Evolutionary conservation across 1,140 invertebrate genomes (phyloP).

Genomic region (Acromyrmex charruanus): DNA sequence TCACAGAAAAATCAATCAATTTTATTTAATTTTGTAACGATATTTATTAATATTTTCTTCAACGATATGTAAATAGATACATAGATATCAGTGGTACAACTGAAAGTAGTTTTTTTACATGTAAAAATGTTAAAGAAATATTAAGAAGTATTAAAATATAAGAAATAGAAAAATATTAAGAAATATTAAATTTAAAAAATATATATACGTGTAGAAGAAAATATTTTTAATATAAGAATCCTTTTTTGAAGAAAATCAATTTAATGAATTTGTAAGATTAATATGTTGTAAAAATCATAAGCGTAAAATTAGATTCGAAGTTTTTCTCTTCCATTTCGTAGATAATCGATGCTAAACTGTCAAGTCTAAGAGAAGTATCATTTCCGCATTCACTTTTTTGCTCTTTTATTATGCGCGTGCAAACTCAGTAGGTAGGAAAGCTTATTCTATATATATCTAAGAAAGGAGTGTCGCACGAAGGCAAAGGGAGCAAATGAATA

Average conservation of each 20-base stretch:
- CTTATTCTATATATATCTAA: constrained; percentile 47
- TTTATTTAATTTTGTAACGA: too few relatives aligned
- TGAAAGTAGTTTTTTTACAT: neutral
- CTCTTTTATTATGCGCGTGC: constrained; percentile 47
- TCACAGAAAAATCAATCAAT: neutral
- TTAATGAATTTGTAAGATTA: neutral
- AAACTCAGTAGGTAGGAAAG: constrained; percentile 36
- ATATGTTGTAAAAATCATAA: neutral
- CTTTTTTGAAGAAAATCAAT: neutral
- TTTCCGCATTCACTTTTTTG: constrained; percentile 39
- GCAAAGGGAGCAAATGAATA: constrained; percentile 42
- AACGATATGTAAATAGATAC: neutral
- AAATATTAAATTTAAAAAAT: neutral
- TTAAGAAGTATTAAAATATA: too few relatives aligned
- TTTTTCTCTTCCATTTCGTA: neutral
- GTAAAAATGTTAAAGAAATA: too few relatives aligned
- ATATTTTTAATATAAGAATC: neutral
- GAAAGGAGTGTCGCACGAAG: constrained; percentile 49
- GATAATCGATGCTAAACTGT: constrained; percentile 18
- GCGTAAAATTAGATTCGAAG: neutral
- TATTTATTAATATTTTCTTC: neutral
- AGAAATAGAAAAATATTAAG: too few relatives aligned
- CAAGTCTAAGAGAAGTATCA: constrained; percentile 33
- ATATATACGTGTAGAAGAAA: neutral
- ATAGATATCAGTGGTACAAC: neutral